These are phyloP conservation scores for Chrysaora quinquecirrha DNA, from an alignment of 30 jellyfish, hydroid and myxozoan species.

Conservation along the genomic window DNA sequence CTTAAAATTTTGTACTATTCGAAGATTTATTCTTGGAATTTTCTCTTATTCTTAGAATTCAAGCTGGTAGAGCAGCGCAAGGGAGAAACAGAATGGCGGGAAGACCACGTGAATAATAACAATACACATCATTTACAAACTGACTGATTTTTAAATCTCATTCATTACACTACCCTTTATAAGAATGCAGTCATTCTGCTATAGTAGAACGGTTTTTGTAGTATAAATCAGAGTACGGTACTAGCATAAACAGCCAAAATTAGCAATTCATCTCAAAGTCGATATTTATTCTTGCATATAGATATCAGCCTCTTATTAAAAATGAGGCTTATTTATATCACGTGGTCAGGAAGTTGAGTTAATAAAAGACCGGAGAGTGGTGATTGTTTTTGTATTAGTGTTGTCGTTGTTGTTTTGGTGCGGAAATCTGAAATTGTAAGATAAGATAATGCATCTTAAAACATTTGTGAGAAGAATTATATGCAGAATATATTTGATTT, in stretches of 20 bases:
- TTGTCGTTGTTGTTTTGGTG: neutral
- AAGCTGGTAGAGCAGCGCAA: slow-evolving; percentile 74
- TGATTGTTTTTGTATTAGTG: no score
- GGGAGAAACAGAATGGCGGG: slow-evolving; percentile 46
- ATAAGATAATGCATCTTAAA: neutral
- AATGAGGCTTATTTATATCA: no score
- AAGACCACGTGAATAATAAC: slow-evolving; percentile 55
- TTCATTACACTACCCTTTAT: slow-evolving; percentile 50
- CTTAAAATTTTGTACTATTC: no score
- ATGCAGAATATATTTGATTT: neutral
- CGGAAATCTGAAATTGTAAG: neutral
- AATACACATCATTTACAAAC: slow-evolving; percentile 31
- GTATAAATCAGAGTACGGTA: neutral
- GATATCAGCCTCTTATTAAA: no score
- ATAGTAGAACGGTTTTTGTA: neutral
- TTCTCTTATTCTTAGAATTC: no score
- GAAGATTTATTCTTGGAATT: no score
- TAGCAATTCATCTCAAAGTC: neutral
- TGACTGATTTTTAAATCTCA: slow-evolving; percentile 43
- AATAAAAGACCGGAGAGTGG: no score
- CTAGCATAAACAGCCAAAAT: neutral
- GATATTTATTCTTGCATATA: neutral
- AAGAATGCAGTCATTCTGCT: slow-evolving; percentile 8
- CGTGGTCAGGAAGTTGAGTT: no score
- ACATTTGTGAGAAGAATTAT: neutral